Evolutionary conservation across 2,888 invertebrate species (phyloP).

Genomic region (Epinotia demarniana): DNA sequence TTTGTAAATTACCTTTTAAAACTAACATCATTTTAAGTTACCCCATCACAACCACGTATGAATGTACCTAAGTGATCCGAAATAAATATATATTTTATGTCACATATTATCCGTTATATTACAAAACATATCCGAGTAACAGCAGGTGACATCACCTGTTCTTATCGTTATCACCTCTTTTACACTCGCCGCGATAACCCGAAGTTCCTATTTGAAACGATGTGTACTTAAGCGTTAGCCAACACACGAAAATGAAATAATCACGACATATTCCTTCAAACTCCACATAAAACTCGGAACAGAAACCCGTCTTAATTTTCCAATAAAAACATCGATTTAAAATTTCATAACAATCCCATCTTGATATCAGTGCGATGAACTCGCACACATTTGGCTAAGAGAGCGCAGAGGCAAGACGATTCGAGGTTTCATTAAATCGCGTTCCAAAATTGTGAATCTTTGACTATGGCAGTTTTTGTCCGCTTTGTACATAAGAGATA

Average conservation of each 20-base stretch:
- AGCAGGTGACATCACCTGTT: constrained; percentile 43
- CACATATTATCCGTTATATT: not conserved
- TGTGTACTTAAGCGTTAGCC: constrained; percentile 23
- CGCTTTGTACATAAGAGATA: not conserved
- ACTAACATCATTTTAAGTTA: no score
- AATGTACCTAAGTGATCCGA: no score
- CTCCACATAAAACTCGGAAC: not conserved
- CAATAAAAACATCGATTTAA: not conserved
- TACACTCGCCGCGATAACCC: constrained; percentile 33
- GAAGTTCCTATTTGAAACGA: constrained; percentile 24
- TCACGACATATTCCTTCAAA: constrained; percentile 7
- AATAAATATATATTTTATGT: not conserved
- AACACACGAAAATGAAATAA: constrained; percentile 18
- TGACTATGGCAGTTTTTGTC: not conserved
- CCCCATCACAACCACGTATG: no score
- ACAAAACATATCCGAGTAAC: constrained; percentile 18
- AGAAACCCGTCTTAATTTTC: not conserved
- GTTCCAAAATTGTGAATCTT: not conserved
- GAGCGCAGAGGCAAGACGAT: not conserved
- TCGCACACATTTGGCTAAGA: no score
- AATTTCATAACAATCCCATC: not conserved
- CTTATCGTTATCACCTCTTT: constrained; percentile 43
- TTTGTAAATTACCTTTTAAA: no score
- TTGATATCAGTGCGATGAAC: no score
- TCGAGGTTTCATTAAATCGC: not conserved